phyloP scores from a whole-genome alignment of 2,113 vertebrate species.

The Microcebus jonahi region DNA sequence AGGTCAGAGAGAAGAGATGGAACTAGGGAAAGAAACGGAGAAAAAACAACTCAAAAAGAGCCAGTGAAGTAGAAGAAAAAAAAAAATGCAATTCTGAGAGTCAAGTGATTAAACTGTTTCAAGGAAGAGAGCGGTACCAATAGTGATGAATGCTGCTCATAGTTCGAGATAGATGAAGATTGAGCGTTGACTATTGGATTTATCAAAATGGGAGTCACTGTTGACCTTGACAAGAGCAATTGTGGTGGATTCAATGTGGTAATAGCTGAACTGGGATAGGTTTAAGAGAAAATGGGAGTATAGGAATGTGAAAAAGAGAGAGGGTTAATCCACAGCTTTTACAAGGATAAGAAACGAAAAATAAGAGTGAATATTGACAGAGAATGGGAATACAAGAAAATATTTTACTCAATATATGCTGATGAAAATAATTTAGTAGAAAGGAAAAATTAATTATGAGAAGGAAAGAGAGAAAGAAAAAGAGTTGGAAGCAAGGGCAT shows the following conservation, averaged over 20 bases:
- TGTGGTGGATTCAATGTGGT: not conserved
- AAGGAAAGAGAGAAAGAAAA: not conserved
- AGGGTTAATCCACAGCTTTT: not conserved
- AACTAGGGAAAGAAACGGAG: no score
- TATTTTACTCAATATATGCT: not conserved
- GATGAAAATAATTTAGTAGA: not conserved
- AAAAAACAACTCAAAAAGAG: not conserved
- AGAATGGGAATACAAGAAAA: not conserved
- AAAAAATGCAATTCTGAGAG: not conserved
- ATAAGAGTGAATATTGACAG: not conserved
- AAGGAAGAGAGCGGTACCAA: not conserved
- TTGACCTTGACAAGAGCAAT: not conserved
- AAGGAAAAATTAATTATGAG: not conserved
- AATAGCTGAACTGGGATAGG: not conserved
- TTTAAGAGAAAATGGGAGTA: not conserved
- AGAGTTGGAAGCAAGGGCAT: not conserved
- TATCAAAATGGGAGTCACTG: not conserved
- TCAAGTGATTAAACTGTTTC: not conserved
- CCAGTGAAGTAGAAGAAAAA: not conserved
- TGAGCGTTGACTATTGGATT: not conserved
- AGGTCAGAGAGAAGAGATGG: not conserved
- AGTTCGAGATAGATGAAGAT: not conserved
- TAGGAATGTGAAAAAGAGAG: not conserved
- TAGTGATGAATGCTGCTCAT: not conserved
- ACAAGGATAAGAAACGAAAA: not conserved